Evolutionary conservation across 2,888 invertebrate genomes (phyloP).

Genomic region (Tanypteryx hageni): DNA sequence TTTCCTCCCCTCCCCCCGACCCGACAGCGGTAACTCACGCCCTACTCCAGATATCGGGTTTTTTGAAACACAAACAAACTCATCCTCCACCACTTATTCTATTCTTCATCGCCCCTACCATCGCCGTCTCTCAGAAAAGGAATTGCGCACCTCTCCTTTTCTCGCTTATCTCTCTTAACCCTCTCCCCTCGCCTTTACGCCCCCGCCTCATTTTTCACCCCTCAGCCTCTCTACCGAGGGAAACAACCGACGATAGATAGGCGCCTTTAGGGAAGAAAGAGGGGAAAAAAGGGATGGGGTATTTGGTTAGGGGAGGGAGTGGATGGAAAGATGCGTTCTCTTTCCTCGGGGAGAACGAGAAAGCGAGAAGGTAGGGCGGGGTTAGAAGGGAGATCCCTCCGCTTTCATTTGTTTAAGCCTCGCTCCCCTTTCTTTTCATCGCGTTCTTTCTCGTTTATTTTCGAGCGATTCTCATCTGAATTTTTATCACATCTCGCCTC

Average conservation of each 20-base stretch:
- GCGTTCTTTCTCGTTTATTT: slow-evolving; percentile 15
- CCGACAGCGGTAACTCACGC: no score
- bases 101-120: neutral
- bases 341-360: neutral
- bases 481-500: neutral
- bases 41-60: neutral
- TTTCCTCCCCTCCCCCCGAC: no score
- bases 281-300: no score
- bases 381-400: neutral
- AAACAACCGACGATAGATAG: neutral
- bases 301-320: neutral
- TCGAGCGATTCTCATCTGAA: slow-evolving; percentile 29
- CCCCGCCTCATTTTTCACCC: neutral
- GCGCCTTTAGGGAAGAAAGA: neutral
- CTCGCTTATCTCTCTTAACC: neutral
- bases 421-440: neutral
- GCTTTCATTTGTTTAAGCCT: slow-evolving; percentile 34
- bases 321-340: neutral
- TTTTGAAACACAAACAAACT: neutral
- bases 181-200: neutral
- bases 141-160: neutral
- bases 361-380: neutral
- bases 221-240: neutral
- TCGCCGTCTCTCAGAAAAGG: neutral
- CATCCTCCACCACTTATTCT: neutral